A percentile compares a stretch with the other conserved stretches of the same genome.
These are phyloP conservation scores for Cotesia glomerata DNA, from an alignment of 1,140 invertebrate genomes.

Conservation along the genomic window DNA sequence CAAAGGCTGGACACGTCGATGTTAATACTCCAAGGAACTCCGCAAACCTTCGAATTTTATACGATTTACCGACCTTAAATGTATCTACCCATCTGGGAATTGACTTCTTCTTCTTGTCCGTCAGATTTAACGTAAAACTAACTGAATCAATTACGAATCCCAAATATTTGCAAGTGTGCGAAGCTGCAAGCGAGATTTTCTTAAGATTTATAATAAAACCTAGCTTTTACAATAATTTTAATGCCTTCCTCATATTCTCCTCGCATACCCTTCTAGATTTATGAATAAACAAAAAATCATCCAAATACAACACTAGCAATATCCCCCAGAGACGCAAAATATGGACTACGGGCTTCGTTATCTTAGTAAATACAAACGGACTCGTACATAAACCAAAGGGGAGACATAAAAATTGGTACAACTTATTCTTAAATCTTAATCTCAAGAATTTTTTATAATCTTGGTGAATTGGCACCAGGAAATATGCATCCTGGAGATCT, in stretches of 20 bases:
- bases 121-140: slow-evolving; percentile 4
- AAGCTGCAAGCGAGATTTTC: slow-evolving; percentile 3
- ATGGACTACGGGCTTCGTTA: slow-evolving; percentile 35
- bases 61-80: neutral
- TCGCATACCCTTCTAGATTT: slow-evolving; percentile 11
- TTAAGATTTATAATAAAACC: slow-evolving; percentile 10
- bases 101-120: slow-evolving; percentile 12
- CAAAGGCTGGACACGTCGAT: neutral
- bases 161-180: slow-evolving; percentile 12
- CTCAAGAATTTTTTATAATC: slow-evolving; percentile 36
- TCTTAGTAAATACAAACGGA: slow-evolving; percentile 33
- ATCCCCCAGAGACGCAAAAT: neutral
- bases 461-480: slow-evolving; percentile 31
- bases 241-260: slow-evolving; percentile 15
- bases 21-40: neutral
- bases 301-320: slow-evolving; percentile 22
- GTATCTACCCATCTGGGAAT: neutral
- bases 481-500: slow-evolving; percentile 37
- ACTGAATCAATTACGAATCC: slow-evolving; percentile 14
- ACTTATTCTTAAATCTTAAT: slow-evolving; percentile 28
- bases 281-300: slow-evolving; percentile 14
- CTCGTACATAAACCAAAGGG: slow-evolving; percentile 36
- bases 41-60: slow-evolving; percentile 9
- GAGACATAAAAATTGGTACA: slow-evolving; percentile 36
- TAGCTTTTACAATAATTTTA: slow-evolving; percentile 23